Base-by-base conservation (phyloP, 2,113 vertebrate species). In the Notarius lentiginosus region DNA sequence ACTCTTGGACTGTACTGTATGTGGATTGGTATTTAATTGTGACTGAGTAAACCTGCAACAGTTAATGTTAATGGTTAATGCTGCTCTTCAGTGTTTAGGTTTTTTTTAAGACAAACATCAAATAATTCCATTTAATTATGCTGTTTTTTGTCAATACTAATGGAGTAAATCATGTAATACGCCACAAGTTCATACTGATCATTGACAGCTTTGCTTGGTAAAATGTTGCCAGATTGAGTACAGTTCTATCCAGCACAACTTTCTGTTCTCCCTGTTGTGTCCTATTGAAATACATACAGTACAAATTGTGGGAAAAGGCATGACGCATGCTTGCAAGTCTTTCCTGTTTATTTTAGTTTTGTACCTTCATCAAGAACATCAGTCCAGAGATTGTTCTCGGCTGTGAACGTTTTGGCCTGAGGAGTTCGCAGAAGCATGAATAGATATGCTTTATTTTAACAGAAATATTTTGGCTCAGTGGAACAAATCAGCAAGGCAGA, bases 361-460 rank as follows among this genome's bases (percentile, higher is more conserved):
- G 60, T 51, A 66, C 60, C 81, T 51, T 66, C 14, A 66, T 49
- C 81, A 83, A 65, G 34, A 49, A 82, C 34, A 65, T 81, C 79
- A 81, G 56, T 65, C 20, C 34, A 49, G 14, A 47, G 22, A 27
- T 53, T 86, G 66, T 79, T 86, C 55, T 72, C 15, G 20, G 27
- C 51, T 76, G 63, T 47, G 63, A 89, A 91, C 86, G 58, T 91
- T 77, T 27, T 27, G n/a, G 24, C 14, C n/a, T 18, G 15, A 55
- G 24, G 75, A 55, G 24, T 77, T 27, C 2, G 6, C 51, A n/a
- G 24, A 55, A 2, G 24, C 68, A 75, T 73, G 18, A 72, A 75
- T 24, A 27, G 70, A 61, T 84, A 22, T 60, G 24, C 22, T 49
- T 84, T 85, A 77, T 63, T 85, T 73, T 47, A 61, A 51, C 10